Evolutionary conservation across 30 jellyfish, hydroid and myxozoan genomes (phyloP).

Genomic region (Turritopsis rubra): DNA sequence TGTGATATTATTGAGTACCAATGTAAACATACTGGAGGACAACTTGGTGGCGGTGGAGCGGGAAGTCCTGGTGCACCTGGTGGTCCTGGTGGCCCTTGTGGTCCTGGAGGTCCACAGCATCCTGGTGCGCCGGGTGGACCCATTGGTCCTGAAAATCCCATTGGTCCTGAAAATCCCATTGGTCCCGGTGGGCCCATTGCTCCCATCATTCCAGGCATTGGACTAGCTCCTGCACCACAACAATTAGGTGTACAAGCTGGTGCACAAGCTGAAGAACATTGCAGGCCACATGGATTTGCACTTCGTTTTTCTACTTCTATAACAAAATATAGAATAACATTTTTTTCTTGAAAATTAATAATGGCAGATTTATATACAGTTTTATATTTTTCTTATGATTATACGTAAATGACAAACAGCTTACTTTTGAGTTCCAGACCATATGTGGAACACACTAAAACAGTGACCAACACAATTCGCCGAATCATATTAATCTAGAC

Average conservation of each 20-base stretch:
- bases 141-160: constrained; percentile 42
- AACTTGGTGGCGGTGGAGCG: constrained; percentile 94
- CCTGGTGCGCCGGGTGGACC: constrained; percentile 50
- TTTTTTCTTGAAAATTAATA: too few species aligned
- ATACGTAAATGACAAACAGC: neutral
- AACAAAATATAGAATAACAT: too few species aligned
- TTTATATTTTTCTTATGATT: too few species aligned
- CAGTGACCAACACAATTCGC: neutral
- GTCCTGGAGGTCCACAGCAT: constrained; percentile 72
- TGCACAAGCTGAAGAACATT: constrained; percentile 82
- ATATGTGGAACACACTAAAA: neutral
- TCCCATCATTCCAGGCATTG: constrained; percentile 65
- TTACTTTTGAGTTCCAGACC: neutral
- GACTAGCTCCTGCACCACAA: constrained; percentile 70
- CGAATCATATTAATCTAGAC: neutral
- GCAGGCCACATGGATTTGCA: constrained; percentile 88
- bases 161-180: constrained; percentile 61
- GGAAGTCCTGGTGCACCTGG: constrained; percentile 90
- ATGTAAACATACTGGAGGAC: constrained; percentile 91
- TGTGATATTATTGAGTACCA: constrained; percentile 67
- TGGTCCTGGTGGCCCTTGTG: constrained; percentile 53
- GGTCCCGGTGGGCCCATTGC: constrained; percentile 39
- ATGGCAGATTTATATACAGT: too few species aligned
- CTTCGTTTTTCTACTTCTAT: constrained; percentile 48
- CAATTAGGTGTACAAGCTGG: constrained; percentile 80